phyloP scores from a whole-genome alignment of 2,888 invertebrate genomes.

The Acheta domesticus region DNA sequence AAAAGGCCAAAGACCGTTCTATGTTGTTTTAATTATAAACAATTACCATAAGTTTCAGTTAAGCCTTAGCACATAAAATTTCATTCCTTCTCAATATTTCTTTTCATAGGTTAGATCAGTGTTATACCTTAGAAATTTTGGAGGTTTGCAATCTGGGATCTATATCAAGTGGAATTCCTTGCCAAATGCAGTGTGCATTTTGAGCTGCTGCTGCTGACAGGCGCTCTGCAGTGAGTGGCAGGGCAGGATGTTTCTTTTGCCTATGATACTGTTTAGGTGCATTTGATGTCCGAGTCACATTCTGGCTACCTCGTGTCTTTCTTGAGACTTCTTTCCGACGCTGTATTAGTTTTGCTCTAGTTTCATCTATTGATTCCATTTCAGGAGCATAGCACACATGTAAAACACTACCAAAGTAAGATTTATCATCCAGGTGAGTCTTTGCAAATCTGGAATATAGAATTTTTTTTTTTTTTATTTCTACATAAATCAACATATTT shows the following conservation, averaged over 20 bases:
- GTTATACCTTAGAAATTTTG: not conserved
- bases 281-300: not conserved
- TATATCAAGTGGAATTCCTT: slow-evolving; percentile 25
- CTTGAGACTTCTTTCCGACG: slow-evolving; percentile 60
- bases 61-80: too few species aligned
- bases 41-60: too few species aligned
- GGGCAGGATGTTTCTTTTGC: slow-evolving; percentile 29
- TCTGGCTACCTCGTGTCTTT: slow-evolving; percentile 39
- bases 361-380: slow-evolving; percentile 69
- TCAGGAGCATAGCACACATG: slow-evolving; percentile 90
- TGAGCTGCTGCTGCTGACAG: slow-evolving; percentile 22
- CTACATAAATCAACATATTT: not conserved
- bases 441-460: slow-evolving; percentile 59
- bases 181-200: slow-evolving; percentile 28
- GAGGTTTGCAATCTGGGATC: slow-evolving; percentile 25
- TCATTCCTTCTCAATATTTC: too few species aligned
- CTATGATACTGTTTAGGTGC: slow-evolving; percentile 24
- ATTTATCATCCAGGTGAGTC: slow-evolving; percentile 72
- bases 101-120: not conserved
- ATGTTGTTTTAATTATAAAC: too few species aligned
- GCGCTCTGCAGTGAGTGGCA: slow-evolving; percentile 27
- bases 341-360: slow-evolving; percentile 66
- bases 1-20: too few species aligned
- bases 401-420: slow-evolving; percentile 79
- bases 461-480: too few species aligned